Base-by-base conservation (phyloP, 2,113 vertebrate species). In the Aptenodytes forsteri region DNA sequence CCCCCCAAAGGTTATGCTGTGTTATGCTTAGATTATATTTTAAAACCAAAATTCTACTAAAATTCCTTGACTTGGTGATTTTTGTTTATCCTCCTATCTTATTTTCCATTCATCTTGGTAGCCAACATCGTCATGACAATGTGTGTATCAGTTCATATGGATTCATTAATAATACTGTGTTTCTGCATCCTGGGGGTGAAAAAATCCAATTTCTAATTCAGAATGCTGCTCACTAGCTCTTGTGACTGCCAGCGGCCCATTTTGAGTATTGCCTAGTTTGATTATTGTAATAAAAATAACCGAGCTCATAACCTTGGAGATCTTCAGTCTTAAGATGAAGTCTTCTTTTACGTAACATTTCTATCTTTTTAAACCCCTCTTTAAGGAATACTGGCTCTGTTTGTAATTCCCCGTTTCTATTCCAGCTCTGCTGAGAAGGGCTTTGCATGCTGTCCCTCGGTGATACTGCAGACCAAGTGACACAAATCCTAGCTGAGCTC, bases 291-390 rank as follows among this genome's bases (percentile, higher is more conserved):
- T n/a, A 18, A 42, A 46, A 87, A 10, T 54, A 76, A 18, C 21
- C 0, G 0, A 29, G 26, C 15, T 64, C 18, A 6, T 55, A 34
- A 73, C 47, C 13, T 42, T 2, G 0, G 38, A 59, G 69, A 38
- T n/a, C 8, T 66, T 73, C 7, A 2, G 1, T 26, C 38, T 44
- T 26, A 23, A 23, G 56, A 12, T 16, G 8, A 59, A 47, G 16
- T 50, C 18, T 6, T 54, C 9, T 61, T 66, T 50, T 9, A 9
- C 0, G 0, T 18, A 38, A 40, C 7, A 16, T 59, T 5, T n/a
- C n/a, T 30, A 8, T 22, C 27, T 50, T 62, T 64, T 62, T 22
- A 46, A 54, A 8, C 10, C 2, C 18, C 4, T 1, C 1, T 59
- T 58, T 34, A 2, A 40, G 49, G 42, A 64, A 1, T 3, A 2